These are phyloP conservation scores for Falco punctatus DNA, from an alignment of 2,113 vertebrate species.

Conservation along the genomic window DNA sequence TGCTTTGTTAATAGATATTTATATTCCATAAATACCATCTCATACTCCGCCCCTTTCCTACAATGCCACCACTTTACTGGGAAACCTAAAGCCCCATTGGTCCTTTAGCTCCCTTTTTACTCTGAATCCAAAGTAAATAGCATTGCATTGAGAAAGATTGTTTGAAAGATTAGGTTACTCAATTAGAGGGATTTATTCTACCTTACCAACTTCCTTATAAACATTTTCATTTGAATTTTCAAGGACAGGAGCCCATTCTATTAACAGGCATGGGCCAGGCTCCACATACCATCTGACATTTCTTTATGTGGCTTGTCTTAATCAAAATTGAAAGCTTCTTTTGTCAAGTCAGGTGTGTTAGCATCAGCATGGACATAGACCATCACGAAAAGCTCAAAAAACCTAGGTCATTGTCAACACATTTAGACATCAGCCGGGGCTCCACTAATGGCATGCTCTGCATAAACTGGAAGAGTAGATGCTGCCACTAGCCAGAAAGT, in stretches of 20 bases:
- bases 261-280: not conserved
- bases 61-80: slow-evolving; percentile 40
- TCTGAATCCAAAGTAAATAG: slow-evolving; percentile 61
- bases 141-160: slow-evolving; percentile 31
- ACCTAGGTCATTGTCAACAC: not conserved
- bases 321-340: slow-evolving; percentile 7
- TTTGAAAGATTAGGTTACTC: slow-evolving; percentile 54
- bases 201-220: slow-evolving; percentile 54
- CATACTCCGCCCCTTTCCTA: slow-evolving; percentile 10
- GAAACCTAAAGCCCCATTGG: slow-evolving; percentile 22
- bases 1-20: slow-evolving; percentile 54
- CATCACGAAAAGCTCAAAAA: not conserved
- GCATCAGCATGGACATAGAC: rapidly evolving
- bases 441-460: not conserved
- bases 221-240: slow-evolving; percentile 58
- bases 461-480: not conserved
- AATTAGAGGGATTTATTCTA: slow-evolving; percentile 49
- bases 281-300: not conserved
- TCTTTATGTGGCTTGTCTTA: not conserved
- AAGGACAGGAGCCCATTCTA: slow-evolving; percentile 19
- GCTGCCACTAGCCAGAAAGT: not conserved
- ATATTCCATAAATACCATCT: slow-evolving; percentile 37
- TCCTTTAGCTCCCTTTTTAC: slow-evolving; percentile 23
- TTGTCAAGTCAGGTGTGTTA: not conserved
- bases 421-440: not conserved